Base-by-base conservation (phyloP, 2,113 vertebrate genomes). In the Cyprinodon brontotheroides region DNA sequence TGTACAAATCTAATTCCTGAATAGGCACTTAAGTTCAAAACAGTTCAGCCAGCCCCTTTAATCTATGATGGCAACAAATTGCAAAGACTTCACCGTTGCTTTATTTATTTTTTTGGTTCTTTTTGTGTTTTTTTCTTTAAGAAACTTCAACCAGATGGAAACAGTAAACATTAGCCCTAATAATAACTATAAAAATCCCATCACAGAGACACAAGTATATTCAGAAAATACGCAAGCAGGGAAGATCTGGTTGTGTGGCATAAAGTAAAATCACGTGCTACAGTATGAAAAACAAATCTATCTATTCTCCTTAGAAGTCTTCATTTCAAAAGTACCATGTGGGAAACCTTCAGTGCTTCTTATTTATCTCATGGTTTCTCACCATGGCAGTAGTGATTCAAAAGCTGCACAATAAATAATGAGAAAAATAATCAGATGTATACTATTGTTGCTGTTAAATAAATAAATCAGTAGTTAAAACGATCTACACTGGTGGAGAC, bases 1-100 rank as follows among this genome's bases (percentile, higher is more conserved):
- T 85, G 50, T 91, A 93, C 85, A 92, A 85, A 87, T 89, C 80
- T 22, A 69, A 71, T 84, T 72, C 85, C 75, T 79, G 48, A 79
- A 77, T 80, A 93, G 92, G 92, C 92, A 93, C 92, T 93, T 93
- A 68, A 82, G 84, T 86, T 91, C 40, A 80, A 81, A 89, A 92
- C 84, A 92, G 90, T 91, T 87, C 59, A 84, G 83, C 67, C 85
- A 87, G 80, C 86, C 83, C 79, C 84, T 75, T 43, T 77, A 41
- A 9, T 6, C 9, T 9, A 65, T 77, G 70, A 84, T 75, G 60
- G 80, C 68, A 36, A 37, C 65, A 82, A 70, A 70, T 78, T 65
- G 72, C 78, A 86, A 86, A 84, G 53, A 86, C 75, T 48, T 10
- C 15, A 69, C 75, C 78, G 67, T 77, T 53, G 3, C 11, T 60